Base-by-base conservation (phyloP, 2,888 invertebrate species). In the Pediacus dermestoides region DNA sequence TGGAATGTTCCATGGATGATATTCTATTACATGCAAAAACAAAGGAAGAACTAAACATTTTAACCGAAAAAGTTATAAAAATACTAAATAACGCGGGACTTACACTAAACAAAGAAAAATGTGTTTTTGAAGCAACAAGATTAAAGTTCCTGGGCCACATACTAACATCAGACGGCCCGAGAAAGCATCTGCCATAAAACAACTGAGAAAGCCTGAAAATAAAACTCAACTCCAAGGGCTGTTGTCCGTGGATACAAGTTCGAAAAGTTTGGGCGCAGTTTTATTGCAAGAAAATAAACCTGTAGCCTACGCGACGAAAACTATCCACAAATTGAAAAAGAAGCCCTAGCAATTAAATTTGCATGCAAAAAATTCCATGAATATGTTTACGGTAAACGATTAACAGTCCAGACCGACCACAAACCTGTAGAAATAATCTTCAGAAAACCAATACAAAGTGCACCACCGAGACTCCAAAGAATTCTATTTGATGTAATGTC, bases 1-100 rank as follows among this genome's bases (percentile, higher is more conserved):
- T 66, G 30, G 6, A 53, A 35, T 31, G 68, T 28, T 58, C 64
- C 44, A 46, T 63, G 44, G 50, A 68, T 50, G 45, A 63, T 52
- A 40, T 64, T 39, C 21, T 49, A 12, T 34, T 42, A 14, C 21
- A 34, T 3, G 46, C 38, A n/a, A 28, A 37, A 25, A 32, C 10
- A 11, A 31, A 48, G 37, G 28, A 38, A 47, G 40, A 56, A 37
- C 57, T 55, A 43, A 52, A 57, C 39, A 3, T 36, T 26, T 54
- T 46, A 16, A 32, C 59, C 10, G 30, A 41, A 16, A 4, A 39
- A 36, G 54, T 61, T 1, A 21, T 63, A 30, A 35, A 53, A 4
- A 39, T 47, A 53, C 23, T 34, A 11, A 21, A 23, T 12, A 13
- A 26, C n/a, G 8, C 27, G 6, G 27, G 12, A 8, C 18, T 14